A percentile compares a stretch with the other conserved stretches of the same genome.
Conservation (phyloP, 1,140 invertebrate genomes). For the Hylaeus anthracinus region DNA sequence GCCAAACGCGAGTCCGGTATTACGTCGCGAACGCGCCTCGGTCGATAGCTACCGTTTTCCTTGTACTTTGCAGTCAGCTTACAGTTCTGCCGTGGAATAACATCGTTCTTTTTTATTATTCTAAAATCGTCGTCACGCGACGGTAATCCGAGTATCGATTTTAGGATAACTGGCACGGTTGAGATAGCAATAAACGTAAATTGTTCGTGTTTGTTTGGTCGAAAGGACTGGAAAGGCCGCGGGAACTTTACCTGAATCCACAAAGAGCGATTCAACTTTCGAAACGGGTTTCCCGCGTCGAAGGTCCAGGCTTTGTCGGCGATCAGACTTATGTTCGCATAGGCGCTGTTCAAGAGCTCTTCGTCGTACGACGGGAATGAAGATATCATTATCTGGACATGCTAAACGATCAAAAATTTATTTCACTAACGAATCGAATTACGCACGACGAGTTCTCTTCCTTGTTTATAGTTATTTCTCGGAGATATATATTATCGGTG, state of each 20-base stretch:
- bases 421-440: conserved; percentile 31
- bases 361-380: conserved; percentile 72
- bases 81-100: conserved; percentile 60
- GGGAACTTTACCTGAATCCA: conserved; percentile 70
- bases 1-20: conserved; percentile 75
- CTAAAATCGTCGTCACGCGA: too few relatives aligned
- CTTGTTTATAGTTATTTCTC: neutral
- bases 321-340: conserved; percentile 74
- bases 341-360: conserved; percentile 74
- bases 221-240: too few relatives aligned
- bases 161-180: too few relatives aligned
- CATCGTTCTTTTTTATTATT: neutral
- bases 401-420: conserved; percentile 51
- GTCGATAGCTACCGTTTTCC: conserved; percentile 48
- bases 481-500: neutral
- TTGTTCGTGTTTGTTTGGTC: too few relatives aligned
- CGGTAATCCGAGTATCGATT: too few relatives aligned
- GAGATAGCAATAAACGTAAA: too few relatives aligned
- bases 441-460: neutral
- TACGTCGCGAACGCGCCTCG: conserved; percentile 70
- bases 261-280: conserved; percentile 73
- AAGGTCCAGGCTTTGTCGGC: conserved; percentile 74
- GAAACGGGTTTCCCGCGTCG: conserved; percentile 68
- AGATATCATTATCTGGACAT: conserved; percentile 76
- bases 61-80: conserved; percentile 68